Percentiles rank a stretch among this genome's conserved stretches.
Conservation (phyloP, 2,797 vertebrate species). For the Poecilia wingei region DNA sequence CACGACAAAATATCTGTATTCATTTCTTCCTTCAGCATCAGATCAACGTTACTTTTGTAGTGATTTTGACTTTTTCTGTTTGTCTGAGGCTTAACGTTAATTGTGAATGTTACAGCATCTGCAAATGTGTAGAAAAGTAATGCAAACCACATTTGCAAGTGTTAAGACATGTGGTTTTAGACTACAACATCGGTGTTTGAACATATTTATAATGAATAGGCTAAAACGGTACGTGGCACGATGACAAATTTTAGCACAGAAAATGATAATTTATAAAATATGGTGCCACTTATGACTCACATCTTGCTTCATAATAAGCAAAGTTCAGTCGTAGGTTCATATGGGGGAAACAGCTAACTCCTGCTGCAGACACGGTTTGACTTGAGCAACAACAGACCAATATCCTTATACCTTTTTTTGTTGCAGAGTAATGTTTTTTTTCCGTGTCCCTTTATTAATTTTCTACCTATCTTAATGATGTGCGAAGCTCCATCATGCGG, state of each 20-base stretch:
- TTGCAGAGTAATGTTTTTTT: not conserved
- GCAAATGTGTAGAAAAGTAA: not conserved
- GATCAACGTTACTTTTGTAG: not conserved
- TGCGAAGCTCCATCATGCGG: constrained; percentile 18
- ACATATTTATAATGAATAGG: not conserved
- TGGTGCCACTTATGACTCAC: not conserved
- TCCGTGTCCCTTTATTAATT: not conserved
- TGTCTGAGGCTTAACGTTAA: not conserved
- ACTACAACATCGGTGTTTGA: not conserved
- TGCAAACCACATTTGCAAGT: not conserved
- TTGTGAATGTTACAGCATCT: not conserved
- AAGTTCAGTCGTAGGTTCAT: not conserved
- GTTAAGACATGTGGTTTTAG: not conserved
- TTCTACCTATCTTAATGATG: constrained; percentile 15
- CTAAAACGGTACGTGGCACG: not conserved
- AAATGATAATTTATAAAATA: not conserved
- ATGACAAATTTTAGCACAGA: not conserved
- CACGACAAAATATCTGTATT: not conserved
- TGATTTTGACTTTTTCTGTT: not conserved
- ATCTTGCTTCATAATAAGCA: not conserved
- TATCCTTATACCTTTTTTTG: not conserved
- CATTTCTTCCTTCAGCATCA: not conserved
- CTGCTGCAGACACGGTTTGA: not conserved
- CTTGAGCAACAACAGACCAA: not conserved
- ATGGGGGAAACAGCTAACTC: not conserved